These are phyloP conservation scores for Ditula angustiorana DNA, from an alignment of 2,888 invertebrate genomes.

Conservation along the genomic window DNA sequence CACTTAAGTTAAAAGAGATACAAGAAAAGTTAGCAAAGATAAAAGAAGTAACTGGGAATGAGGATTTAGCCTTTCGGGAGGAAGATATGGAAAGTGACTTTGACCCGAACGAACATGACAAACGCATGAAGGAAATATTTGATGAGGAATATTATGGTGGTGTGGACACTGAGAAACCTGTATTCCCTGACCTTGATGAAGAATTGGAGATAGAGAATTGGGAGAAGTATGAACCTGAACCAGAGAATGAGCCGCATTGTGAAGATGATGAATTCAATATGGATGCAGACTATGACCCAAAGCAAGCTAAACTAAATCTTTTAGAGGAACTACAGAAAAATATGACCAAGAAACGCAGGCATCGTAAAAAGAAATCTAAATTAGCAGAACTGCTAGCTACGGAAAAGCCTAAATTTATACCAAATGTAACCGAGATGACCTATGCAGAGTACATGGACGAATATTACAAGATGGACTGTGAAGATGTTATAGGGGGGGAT, in stretches of 20 bases:
- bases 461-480: slow-evolving; percentile 97
- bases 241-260: slow-evolving; percentile 82
- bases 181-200: slow-evolving; percentile 92
- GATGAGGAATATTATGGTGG: slow-evolving; percentile 94
- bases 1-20: slow-evolving; percentile 95
- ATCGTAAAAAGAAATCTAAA: slow-evolving; percentile 89
- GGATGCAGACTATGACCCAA: slow-evolving; percentile 94
- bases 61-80: slow-evolving; percentile 88
- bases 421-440: slow-evolving; percentile 87
- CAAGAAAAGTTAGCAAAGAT: slow-evolving; percentile 94
- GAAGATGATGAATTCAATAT: slow-evolving; percentile 91
- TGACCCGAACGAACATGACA: slow-evolving; percentile 95
- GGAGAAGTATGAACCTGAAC: slow-evolving; percentile 85
- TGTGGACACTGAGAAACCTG: slow-evolving; percentile 91
- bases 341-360: slow-evolving; percentile 85
- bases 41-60: slow-evolving; percentile 95
- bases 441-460: slow-evolving; percentile 97
- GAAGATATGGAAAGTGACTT: slow-evolving; percentile 96
- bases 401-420: slow-evolving; percentile 94
- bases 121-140: slow-evolving; percentile 94
- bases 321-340: slow-evolving; percentile 83
- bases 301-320: slow-evolving; percentile 75
- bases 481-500: slow-evolving; percentile 97
- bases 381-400: slow-evolving; percentile 90
- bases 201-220: slow-evolving; percentile 89